Evolutionary conservation across 2,888 invertebrate genomes (phyloP).

Genomic region (Thecocarcelia acutangulata): DNA sequence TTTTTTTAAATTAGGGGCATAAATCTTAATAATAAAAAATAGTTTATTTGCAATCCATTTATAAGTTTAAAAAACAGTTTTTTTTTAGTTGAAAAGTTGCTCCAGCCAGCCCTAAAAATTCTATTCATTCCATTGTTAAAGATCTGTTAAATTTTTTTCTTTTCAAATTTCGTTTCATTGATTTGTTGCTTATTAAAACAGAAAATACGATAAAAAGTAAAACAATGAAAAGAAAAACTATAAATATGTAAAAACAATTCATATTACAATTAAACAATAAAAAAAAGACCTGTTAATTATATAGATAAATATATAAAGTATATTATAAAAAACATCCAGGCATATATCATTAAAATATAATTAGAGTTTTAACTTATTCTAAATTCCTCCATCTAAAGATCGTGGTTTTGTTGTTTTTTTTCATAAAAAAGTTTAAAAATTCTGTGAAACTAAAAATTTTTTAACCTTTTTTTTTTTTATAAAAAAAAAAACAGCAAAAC

Average conservation of each 20-base stretch:
- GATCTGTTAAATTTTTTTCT: neutral
- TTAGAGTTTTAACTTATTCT: too few relatives aligned
- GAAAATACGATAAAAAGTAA: slow-evolving; percentile 6
- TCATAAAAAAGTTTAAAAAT: too few relatives aligned
- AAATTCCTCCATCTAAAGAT: too few relatives aligned
- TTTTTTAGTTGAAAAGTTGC: too few relatives aligned
- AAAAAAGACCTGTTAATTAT: slow-evolving; percentile 66
- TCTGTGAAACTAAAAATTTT: too few relatives aligned
- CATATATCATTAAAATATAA: slow-evolving; percentile 50
- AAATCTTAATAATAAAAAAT: too few relatives aligned
- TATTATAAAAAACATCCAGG: slow-evolving; percentile 31
- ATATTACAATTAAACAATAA: slow-evolving; percentile 21
- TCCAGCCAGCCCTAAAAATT: neutral
- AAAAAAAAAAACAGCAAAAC: too few relatives aligned
- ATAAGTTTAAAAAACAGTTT: neutral
- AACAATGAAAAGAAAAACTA: slow-evolving; percentile 17
- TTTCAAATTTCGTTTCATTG: neutral
- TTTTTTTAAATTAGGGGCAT: too few relatives aligned
- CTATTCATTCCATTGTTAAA: slow-evolving; percentile 44
- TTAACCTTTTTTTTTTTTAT: too few relatives aligned
- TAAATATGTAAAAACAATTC: slow-evolving; percentile 39
- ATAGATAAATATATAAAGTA: slow-evolving; percentile 51
- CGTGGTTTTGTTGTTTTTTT: too few relatives aligned
- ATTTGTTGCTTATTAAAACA: slow-evolving; percentile 16
- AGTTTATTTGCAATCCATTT: too few relatives aligned